Conservation (phyloP, 1,140 invertebrate species). For the Panonychus citri region DNA sequence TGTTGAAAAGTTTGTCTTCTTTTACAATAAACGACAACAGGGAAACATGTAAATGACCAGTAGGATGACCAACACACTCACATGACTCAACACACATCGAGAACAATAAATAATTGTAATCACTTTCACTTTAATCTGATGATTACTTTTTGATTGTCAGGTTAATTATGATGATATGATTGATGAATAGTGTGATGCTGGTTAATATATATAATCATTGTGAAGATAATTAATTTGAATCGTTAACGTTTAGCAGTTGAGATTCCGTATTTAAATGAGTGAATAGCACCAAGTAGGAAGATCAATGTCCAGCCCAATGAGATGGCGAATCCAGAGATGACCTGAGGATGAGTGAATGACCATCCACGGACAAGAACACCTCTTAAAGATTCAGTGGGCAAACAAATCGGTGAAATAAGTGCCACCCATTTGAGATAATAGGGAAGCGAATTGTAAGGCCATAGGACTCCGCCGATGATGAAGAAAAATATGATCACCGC, state of each 20-base stretch:
- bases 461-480: conserved; percentile 47
- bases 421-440: conserved; percentile 52
- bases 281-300: background rate
- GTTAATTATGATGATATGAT: too few species aligned
- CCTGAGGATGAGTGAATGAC: background rate
- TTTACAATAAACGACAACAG: too few species aligned
- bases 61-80: too few species aligned
- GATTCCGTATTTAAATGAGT: background rate
- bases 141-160: too few species aligned
- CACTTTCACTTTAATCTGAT: too few species aligned
- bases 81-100: too few species aligned
- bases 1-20: too few species aligned
- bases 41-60: too few species aligned
- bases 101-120: too few species aligned
- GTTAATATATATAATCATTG: too few species aligned
- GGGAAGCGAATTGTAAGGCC: conserved; percentile 83
- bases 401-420: conserved; percentile 57
- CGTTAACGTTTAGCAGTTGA: background rate
- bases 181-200: too few species aligned
- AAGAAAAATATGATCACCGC: background rate
- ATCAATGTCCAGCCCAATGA: conserved; percentile 31
- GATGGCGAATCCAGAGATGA: background rate
- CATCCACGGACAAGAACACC: conserved; percentile 30
- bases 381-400: conserved; percentile 64
- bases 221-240: background rate